These are phyloP conservation scores for Pavo muticus DNA, from an alignment of 2,113 vertebrate genomes.

Conservation along the genomic window DNA sequence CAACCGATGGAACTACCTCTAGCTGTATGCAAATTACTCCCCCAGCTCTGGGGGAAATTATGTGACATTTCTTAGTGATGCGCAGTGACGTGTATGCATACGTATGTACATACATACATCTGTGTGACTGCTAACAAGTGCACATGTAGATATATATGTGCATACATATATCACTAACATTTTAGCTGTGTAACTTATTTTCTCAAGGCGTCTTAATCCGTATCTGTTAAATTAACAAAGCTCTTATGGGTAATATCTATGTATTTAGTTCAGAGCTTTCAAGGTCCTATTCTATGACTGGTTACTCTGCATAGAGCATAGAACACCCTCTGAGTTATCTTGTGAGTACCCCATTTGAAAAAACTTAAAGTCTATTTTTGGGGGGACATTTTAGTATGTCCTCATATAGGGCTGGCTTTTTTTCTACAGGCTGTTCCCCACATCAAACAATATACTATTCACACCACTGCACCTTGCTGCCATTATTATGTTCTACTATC, in stretches of 20 bases:
- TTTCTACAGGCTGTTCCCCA: not conserved
- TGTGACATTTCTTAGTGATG: not conserved
- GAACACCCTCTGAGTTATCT: not conserved
- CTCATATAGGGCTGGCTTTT: not conserved
- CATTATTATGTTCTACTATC: accelerated
- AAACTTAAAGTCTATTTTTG: not conserved
- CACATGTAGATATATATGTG: accelerated
- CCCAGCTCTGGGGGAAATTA: not conserved
- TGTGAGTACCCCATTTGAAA: not conserved
- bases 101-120: not conserved
- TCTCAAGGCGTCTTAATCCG: not conserved
- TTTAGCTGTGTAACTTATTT: not conserved
- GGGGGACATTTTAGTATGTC: not conserved
- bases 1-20: not conserved
- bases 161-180: not conserved
- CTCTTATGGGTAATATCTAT: not conserved
- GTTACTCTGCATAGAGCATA: not conserved
- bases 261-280: not conserved
- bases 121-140: not conserved
- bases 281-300: not conserved
- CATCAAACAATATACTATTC: not conserved
- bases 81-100: not conserved
- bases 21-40: not conserved
- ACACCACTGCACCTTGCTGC: not conserved
- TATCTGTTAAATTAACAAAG: not conserved